Evolutionary conservation across 2,113 vertebrate species (phyloP), one percentile per base, ranked within the genome.

Genomic region (Plotosus lineatus): DNA sequence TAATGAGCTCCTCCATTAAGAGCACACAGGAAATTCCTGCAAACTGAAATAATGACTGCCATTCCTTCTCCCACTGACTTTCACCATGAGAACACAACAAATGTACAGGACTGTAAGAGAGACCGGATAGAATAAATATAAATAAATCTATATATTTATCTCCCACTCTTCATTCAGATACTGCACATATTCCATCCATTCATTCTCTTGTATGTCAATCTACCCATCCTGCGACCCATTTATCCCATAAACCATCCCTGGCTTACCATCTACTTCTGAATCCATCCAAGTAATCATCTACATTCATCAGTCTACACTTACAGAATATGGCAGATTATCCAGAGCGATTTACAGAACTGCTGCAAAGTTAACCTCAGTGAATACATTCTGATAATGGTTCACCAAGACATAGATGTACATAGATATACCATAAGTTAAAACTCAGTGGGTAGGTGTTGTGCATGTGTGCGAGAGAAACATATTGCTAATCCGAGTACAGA

Each of bases 31-130:
- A 28, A 75, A 73, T 50, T 28, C 33, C 61, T 31, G 72, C 61
- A 76, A 40, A 76, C 36, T 51, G 17, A 78, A 76, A 75, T 83
- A 85, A 85, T 79, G 58, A 81, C 72, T 9, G 38, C 23, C 8
- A 10, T 79, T 38, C 23, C 26, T 65, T 69, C 78, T 50, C 36
- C 36, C 3, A 7, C 46, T 61, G 63, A 5, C 42, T 75, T 73
- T 23, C 80, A n/a, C n/a, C n/a, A n/a, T n/a, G n/a, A n/a, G n/a
- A 80, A 84, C 76, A 77, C 85, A 86, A 83, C 73, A 82, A 66
- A 66, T 72, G 85, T 83, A 83, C 42, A 11, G 86, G 84, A 86
- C 89, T 85, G 88, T 83, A 23, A 36, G 63, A 23, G 14, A 7
- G 51, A 28, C n/a, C n/a, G n/a, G n/a, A n/a, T n/a, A n/a, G 8